Evolutionary conservation across 2,888 invertebrate species (phyloP).

Genomic region (Cyclophora punctaria): DNA sequence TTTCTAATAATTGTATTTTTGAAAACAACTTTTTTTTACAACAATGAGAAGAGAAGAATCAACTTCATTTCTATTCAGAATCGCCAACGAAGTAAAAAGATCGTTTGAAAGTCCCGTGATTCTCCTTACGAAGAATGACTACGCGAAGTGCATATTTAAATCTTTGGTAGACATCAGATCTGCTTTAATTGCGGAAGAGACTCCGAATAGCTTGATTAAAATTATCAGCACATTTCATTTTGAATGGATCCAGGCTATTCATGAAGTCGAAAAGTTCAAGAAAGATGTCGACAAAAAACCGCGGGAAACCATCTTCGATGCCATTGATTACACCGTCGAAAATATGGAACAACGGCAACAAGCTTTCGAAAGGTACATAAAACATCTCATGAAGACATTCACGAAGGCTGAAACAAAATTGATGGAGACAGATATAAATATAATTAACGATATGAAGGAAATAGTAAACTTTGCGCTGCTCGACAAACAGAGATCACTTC

Average conservation of each 20-base stretch:
- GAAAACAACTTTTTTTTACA: not conserved
- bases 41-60: conserved; percentile 25
- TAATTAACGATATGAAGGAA: conserved; percentile 26
- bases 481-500: conserved; percentile 26
- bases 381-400: conserved; percentile 8
- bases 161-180: conserved; percentile 19
- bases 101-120: conserved; percentile 35
- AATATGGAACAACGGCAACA: conserved; percentile 19
- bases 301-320: conserved; percentile 21
- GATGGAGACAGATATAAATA: conserved; percentile 21
- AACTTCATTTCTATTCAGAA: conserved; percentile 21
- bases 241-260: conserved; percentile 32
- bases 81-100: conserved; percentile 30
- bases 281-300: conserved; percentile 26
- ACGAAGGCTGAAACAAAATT: conserved; percentile 16
- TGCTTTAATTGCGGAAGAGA: conserved; percentile 15
- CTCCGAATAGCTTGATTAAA: conserved; percentile 13
- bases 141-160: conserved; percentile 22
- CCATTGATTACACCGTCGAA: conserved; percentile 28
- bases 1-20: too few relatives aligned
- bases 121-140: conserved; percentile 33
- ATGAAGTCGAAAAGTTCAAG: conserved; percentile 28
- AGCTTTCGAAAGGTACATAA: conserved; percentile 18
- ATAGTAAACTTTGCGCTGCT: conserved; percentile 21
- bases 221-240: conserved; percentile 27